These are phyloP conservation scores for Eulemur rubriventer DNA, from an alignment of 2,797 vertebrate species.

Conservation along the genomic window DNA sequence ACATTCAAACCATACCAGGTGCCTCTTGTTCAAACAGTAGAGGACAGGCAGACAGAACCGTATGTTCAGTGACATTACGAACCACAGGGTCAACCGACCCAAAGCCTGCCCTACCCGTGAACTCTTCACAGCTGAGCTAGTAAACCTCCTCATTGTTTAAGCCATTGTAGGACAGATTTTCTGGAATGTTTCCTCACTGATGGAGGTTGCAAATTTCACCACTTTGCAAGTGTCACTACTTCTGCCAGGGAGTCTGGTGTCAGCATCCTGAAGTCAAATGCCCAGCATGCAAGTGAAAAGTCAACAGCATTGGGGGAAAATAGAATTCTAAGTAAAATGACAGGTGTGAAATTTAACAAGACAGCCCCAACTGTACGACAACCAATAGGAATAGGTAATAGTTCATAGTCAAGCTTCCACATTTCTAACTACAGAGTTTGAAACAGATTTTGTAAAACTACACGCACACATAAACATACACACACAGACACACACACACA, in stretches of 20 bases:
- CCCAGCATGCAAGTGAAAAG: not conserved
- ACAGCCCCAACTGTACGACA: not conserved
- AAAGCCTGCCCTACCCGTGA: not conserved
- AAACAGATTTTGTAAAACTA: not conserved
- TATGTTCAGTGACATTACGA: not conserved
- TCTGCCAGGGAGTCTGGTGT: not conserved
- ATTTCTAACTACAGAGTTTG: not conserved
- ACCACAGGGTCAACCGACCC: not conserved
- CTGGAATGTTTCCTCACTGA: not conserved
- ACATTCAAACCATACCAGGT: not conserved
- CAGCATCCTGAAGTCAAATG: not conserved
- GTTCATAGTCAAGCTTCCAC: not conserved
- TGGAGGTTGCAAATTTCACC: not conserved
- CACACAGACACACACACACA: no score
- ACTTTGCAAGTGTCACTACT: not conserved
- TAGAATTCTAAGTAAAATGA: not conserved
- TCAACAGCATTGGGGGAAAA: not conserved
- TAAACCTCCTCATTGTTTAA: not conserved
- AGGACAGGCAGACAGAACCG: not conserved
- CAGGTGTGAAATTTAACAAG: not conserved
- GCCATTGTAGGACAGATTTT: not conserved
- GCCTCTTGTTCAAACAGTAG: not conserved
- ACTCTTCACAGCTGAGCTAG: not conserved
- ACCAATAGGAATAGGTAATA: not conserved
- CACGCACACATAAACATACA: no score